Evolutionary conservation across 2,113 vertebrate genomes (phyloP), one percentile per base, ranked within the genome.

Genomic region (Petroica traversi): DNA sequence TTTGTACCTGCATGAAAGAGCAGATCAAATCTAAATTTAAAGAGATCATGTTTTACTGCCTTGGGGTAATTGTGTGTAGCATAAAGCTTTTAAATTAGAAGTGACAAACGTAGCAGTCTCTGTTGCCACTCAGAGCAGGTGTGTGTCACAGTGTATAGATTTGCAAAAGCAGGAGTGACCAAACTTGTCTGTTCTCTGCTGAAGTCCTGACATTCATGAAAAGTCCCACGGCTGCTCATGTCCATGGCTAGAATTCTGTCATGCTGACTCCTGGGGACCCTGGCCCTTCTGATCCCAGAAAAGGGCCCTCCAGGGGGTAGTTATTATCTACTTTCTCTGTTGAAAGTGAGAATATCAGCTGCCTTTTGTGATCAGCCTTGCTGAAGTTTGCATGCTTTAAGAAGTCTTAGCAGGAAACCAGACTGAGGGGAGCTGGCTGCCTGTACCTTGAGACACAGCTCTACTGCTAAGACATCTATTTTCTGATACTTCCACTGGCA

Each of bases 11-110:
- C 54, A 31, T 54, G 67, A 77, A 85, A 79, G 67, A 79, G 49
- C 58, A 64, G 52, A 85, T 95, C 41, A 61, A 85, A 73, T 76
- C 52, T 76, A 68, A 89, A 89, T 64, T 90, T 54, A 94, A 93
- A 69, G 52, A 87, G 58, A 87, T 85, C 22, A 41, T 46, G 11
- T 96, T 94, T 91, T 93, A 72, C 55, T 85, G 82, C 75, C 26
- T 93, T 85, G 59, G 33, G 41, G 19, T 90, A 92, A 95, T 62
- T 90, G 41, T 54, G 34, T 10, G 1, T 88, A 83, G 41, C 58
- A 4, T 54, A 45, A n/a, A 88, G 69, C 48, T 49, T 82, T 79
- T 48, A 90, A 92, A 85, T 85, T 49, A 73, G 10, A 79, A 57
- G 45, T 85, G 88, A 61, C 74, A 92, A 79, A 93, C 28, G 8